Evolutionary conservation across 2,888 invertebrate species (phyloP).

Genomic region (Loripinus fragilis): DNA sequence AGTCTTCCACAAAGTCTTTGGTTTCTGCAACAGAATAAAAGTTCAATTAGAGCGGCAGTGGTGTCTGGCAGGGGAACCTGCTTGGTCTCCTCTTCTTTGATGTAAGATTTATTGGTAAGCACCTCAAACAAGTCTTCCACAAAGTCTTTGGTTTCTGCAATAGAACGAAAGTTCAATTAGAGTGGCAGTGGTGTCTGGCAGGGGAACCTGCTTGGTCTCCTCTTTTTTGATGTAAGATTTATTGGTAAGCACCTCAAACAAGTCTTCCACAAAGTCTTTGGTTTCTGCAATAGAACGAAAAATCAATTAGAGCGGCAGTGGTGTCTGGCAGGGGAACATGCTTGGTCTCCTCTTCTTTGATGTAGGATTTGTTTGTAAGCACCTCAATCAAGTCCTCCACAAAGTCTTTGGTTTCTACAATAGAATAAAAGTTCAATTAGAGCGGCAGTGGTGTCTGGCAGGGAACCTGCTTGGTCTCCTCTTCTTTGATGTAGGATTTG

Average conservation of each 20-base stretch:
- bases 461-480: slow-evolving; percentile 24
- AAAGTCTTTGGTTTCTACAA: slow-evolving; percentile 93
- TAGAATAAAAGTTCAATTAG: too few species aligned
- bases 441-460: neutral
- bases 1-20: slow-evolving; percentile 93
- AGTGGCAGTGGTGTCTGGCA: neutral
- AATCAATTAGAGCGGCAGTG: slow-evolving; percentile 9
- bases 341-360: slow-evolving; percentile 38
- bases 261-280: slow-evolving; percentile 93
- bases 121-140: slow-evolving; percentile 93
- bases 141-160: slow-evolving; percentile 93
- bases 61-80: slow-evolving; percentile 18
- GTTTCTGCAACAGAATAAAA: slow-evolving; percentile 94
- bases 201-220: slow-evolving; percentile 24
- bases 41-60: slow-evolving; percentile 8
- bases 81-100: slow-evolving; percentile 38
- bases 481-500: slow-evolving; percentile 84
- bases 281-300: slow-evolving; percentile 89
- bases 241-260: slow-evolving; percentile 90
- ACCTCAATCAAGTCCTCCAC: slow-evolving; percentile 93
- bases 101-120: slow-evolving; percentile 87
- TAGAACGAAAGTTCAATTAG: neutral
- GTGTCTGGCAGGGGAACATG: slow-evolving; percentile 18
- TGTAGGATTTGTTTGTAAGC: slow-evolving; percentile 87
- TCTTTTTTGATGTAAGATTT: slow-evolving; percentile 84